Base-by-base conservation (phyloP, 1,140 invertebrate genomes). In the Drosophila teissieri region DNA sequence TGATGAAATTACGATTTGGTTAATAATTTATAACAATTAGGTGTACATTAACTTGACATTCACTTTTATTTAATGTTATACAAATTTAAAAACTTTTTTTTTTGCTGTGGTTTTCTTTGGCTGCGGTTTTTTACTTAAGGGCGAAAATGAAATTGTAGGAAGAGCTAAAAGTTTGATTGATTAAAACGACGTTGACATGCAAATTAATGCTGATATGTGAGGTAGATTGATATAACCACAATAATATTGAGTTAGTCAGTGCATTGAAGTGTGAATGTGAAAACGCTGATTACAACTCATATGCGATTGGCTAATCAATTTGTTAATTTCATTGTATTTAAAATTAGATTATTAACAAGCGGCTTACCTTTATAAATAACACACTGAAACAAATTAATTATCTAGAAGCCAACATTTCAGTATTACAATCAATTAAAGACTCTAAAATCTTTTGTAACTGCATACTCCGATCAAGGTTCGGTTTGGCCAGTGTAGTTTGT, bases 401-500 rank as follows among this genome's bases (percentile, higher is more conserved):
- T 1, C 7, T 7, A 0, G 7, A 0, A 0, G 2, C 8, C 2
- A 2, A 31, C 0, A 31, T 0, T 31, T 24, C 24, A 19, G 1
- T 19, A 19, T 19, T 19, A 2, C 2, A 19, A 19, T 0, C 19
- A 19, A 1, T 19, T 19, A 19, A 19, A 1, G 19, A 19, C 19
- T 1, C 0, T 27, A 5, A 27, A 6, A 31, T 31, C 7, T 31
- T 31, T 8, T 31, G 31, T 8, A 31, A 31, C 7, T 31, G 31
- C 31, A 31, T 36, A 24, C 19, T n/a, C 1, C 15, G 46, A 42
- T 69, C 12, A 12, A 69, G 56, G n/a, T 39, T 19, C 4, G 17
- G 60, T 34, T 64, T 64, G 64, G 31, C 64, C 46, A 68, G 64
- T 68, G 64, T 68, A 58, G 24, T 36, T 68, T 44, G 60, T 31